Conservation (phyloP, 2,888 invertebrate genomes). For the Lobophora halterata region DNA sequence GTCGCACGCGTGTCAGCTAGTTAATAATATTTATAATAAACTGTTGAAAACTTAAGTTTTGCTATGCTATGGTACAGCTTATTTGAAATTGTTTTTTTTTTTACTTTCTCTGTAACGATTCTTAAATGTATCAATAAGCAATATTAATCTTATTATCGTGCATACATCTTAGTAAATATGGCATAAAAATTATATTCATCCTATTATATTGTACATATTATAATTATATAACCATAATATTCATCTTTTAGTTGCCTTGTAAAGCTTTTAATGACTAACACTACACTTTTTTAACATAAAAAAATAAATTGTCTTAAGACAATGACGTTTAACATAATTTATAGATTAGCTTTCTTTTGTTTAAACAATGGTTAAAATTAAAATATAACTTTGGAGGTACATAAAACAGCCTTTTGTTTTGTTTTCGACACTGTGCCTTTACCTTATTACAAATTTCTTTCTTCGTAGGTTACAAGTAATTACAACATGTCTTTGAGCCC, state of each 20-base stretch:
- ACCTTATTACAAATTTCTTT: constrained; percentile 47
- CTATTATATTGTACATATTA: too few relatives aligned
- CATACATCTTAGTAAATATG: too few relatives aligned
- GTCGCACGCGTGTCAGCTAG: too few relatives aligned
- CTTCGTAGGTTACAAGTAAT: too few relatives aligned
- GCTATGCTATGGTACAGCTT: too few relatives aligned
- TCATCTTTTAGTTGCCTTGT: constrained; percentile 62
- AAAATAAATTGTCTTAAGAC: constrained; percentile 77
- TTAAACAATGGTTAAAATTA: too few relatives aligned
- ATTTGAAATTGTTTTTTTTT: too few relatives aligned
- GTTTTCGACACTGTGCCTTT: constrained; percentile 49
- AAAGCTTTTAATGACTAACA: constrained; percentile 67
- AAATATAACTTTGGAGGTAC: constrained; percentile 78
- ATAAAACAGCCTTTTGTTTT: constrained; percentile 78
- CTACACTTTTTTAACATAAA: constrained; percentile 59
- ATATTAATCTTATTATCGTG: constrained; percentile 37
- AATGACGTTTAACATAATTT: constrained; percentile 62
- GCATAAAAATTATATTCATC: constrained; percentile 42
- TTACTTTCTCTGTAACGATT: too few relatives aligned
- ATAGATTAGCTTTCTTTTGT: constrained; percentile 58
- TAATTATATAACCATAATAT: constrained; percentile 38
- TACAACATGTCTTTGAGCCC: constrained; percentile 90
- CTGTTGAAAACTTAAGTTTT: too few relatives aligned
- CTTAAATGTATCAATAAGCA: constrained; percentile 7
- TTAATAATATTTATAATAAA: too few relatives aligned